Evolutionary conservation across 1,140 invertebrate species (phyloP).

Genomic region (Saxidomus purpurata): DNA sequence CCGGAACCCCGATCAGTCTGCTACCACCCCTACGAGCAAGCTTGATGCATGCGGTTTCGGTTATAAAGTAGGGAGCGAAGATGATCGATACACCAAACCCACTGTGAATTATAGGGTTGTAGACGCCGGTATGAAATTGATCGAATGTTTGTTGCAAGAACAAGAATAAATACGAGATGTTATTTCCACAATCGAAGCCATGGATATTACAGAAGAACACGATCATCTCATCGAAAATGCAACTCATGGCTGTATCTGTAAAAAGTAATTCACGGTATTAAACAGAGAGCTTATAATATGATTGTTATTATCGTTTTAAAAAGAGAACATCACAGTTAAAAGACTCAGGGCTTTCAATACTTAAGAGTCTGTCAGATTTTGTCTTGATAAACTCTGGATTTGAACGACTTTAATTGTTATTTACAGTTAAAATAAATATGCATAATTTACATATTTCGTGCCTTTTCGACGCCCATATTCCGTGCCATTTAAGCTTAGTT

Average conservation of each 20-base stretch:
- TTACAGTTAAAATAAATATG: too few species aligned
- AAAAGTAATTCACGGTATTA: constrained; percentile 68
- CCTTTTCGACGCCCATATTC: too few species aligned
- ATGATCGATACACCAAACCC: constrained; percentile 26
- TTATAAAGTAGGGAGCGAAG: constrained; percentile 46
- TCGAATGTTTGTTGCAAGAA: constrained; percentile 29
- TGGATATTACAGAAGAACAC: background rate
- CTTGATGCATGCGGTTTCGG: constrained; percentile 37
- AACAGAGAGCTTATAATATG: too few species aligned
- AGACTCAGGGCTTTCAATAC: too few species aligned
- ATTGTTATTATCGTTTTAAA: too few species aligned
- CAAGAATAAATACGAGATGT: constrained; percentile 31
- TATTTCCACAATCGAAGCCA: constrained; percentile 26
- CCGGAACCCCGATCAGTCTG: background rate
- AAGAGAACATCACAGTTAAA: too few species aligned
- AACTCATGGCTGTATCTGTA: constrained; percentile 28
- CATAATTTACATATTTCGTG: too few species aligned
- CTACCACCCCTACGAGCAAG: background rate
- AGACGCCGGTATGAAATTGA: constrained; percentile 42
- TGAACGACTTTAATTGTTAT: too few species aligned
- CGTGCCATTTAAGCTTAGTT: too few species aligned
- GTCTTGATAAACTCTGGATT: too few species aligned
- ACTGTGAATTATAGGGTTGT: constrained; percentile 33
- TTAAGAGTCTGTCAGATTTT: too few species aligned
- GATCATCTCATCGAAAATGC: constrained; percentile 4